A percentile compares a stretch with the other conserved stretches of the same genome.
Conservation (phyloP, 2,113 vertebrate species). For the Elephantulus edwardii region DNA sequence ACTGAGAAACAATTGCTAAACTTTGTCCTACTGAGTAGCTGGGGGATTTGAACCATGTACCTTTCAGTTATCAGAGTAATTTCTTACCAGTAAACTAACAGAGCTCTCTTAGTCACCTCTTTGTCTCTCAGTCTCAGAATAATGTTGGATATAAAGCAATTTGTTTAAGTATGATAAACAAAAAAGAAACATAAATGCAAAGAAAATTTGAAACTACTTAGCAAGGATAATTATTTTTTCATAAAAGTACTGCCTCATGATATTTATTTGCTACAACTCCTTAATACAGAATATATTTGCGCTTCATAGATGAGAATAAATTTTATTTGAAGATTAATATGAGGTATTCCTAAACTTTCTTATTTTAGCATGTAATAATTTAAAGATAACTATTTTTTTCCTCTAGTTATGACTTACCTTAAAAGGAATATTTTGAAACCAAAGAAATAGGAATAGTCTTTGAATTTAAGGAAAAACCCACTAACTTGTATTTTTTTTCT, state of each 20-base stretch:
- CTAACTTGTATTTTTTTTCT: background rate
- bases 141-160: too few relatives aligned
- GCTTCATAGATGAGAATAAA: constrained; percentile 1
- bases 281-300: background rate
- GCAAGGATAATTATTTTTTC: background rate
- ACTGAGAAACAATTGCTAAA: too few relatives aligned
- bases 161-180: background rate
- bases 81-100: too few relatives aligned
- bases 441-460: background rate
- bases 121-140: too few relatives aligned
- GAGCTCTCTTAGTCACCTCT: too few relatives aligned
- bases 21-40: too few relatives aligned
- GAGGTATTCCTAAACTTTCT: background rate
- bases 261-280: background rate
- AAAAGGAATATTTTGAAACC: too few relatives aligned
- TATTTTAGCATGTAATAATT: constrained; percentile 7
- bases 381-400: background rate
- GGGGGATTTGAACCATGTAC: too few relatives aligned
- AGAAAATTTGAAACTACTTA: background rate
- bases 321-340: background rate
- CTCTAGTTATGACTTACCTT: too few relatives aligned
- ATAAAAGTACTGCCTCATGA: background rate
- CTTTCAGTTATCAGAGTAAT: too few relatives aligned
- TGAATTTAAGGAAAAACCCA: background rate
- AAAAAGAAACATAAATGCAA: background rate